These are phyloP conservation scores for Intellagama lesueurii DNA, from an alignment of 2,797 vertebrate species.

Conservation along the genomic window DNA sequence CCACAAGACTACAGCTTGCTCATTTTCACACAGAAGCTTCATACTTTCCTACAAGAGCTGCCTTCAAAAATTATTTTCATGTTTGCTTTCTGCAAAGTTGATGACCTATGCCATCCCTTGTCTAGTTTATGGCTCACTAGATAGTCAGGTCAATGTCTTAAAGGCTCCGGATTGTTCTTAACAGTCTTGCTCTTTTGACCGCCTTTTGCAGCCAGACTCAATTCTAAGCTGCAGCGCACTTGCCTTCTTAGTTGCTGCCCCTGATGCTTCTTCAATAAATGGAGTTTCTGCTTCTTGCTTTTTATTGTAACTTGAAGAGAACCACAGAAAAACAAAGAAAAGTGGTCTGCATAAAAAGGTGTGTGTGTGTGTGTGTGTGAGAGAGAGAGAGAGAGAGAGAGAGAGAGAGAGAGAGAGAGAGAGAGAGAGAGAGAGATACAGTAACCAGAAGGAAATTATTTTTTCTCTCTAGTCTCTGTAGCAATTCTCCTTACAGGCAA, in stretches of 20 bases:
- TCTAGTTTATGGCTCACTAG: slow-evolving; percentile 39
- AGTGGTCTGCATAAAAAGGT: not conserved
- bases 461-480: not conserved
- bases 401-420: too few species aligned
- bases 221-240: not conserved
- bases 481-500: not conserved
- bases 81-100: slow-evolving; percentile 2
- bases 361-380: too few species aligned
- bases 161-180: not conserved
- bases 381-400: too few species aligned
- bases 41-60: slow-evolving; percentile 2
- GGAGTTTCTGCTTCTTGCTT: slow-evolving; percentile 19
- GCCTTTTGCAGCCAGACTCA: slow-evolving; percentile 36
- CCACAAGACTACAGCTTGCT: not conserved
- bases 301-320: slow-evolving; percentile 33
- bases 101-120: slow-evolving; percentile 28
- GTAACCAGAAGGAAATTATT: not conserved
- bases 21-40: not conserved
- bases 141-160: slow-evolving; percentile 46
- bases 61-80: slow-evolving; percentile 22
- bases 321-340: slow-evolving; percentile 32
- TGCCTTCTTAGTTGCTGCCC: slow-evolving; percentile 7
- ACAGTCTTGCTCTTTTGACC: not conserved
- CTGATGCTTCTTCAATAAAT: slow-evolving; percentile 6
- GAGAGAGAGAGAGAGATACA: not conserved